Evolutionary conservation across 2,797 vertebrate genomes (phyloP).

Genomic region (Paedocypris micromegethes): DNA sequence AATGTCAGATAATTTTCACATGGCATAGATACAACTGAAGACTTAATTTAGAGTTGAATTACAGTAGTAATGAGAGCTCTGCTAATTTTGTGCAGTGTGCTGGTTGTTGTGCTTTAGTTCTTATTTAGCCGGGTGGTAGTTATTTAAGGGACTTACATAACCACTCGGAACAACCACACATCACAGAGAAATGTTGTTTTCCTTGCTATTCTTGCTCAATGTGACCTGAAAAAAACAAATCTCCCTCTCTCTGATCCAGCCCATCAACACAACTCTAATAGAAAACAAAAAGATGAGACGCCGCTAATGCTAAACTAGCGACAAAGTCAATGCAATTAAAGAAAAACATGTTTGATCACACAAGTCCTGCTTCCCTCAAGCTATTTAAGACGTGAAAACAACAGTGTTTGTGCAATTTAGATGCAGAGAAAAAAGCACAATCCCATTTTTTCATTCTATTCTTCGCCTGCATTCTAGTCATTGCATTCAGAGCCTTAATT

Average conservation of each 20-base stretch:
- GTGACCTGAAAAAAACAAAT: conserved; percentile 34
- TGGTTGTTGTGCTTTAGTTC: no score
- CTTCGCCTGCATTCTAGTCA: conserved; percentile 15
- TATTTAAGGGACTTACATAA: no score
- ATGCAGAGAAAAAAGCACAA: conserved; percentile 26
- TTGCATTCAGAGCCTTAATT: conserved; percentile 31
- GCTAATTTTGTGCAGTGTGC: no score
- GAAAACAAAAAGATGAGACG: conserved; percentile 41
- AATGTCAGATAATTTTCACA: no score
- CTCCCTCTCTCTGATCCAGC: conserved; percentile 17
- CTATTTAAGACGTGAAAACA: conserved; percentile 34
- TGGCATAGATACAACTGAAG: no score
- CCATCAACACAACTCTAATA: conserved; percentile 33
- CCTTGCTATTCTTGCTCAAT: conserved; percentile 35
- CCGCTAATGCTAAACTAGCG: conserved; percentile 39
- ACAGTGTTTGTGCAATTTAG: conserved; percentile 34
- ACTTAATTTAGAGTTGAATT: no score
- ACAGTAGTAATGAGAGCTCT: no score
- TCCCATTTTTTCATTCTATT: conserved; percentile 27
- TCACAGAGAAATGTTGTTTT: conserved; percentile 34
- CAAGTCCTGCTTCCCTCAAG: conserved; percentile 37
- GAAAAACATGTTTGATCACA: conserved; percentile 35
- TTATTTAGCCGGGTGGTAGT: no score
- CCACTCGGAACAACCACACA: background rate
- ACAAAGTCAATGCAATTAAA: conserved; percentile 48